Evolutionary conservation across 2,888 invertebrate genomes (phyloP).

Genomic region (Philhelius pedissequus): DNA sequence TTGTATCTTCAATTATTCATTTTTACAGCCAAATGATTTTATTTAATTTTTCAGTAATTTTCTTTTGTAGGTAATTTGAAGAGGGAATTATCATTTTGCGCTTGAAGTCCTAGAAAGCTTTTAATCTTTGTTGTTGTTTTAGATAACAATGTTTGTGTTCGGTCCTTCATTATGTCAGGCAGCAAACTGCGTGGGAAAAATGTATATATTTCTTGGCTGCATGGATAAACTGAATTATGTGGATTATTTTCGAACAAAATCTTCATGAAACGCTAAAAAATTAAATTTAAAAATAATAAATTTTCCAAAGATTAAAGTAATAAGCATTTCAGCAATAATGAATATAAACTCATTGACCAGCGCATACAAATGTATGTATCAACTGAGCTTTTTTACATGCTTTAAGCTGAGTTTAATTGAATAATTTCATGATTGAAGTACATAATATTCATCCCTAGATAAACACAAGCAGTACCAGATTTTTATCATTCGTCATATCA

Average conservation of each 20-base stretch:
- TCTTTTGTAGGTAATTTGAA: background rate
- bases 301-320: too few relatives aligned
- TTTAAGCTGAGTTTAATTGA: too few relatives aligned
- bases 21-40: background rate
- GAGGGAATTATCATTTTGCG: conserved; percentile 24
- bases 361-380: background rate
- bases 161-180: conserved; percentile 17
- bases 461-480: background rate
- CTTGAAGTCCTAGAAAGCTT: conserved; percentile 44
- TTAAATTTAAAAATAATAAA: too few relatives aligned
- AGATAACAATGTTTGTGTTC: conserved; percentile 43
- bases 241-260: background rate
- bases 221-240: background rate
- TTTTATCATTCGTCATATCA: background rate
- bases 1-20: background rate
- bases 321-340: too few relatives aligned
- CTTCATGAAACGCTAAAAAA: background rate
- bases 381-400: background rate
- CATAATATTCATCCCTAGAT: conserved; percentile 3
- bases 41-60: conserved; percentile 4
- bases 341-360: background rate
- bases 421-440: background rate
- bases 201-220: background rate
- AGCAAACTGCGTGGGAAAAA: background rate
- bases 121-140: conserved; percentile 51